phyloP scores from a whole-genome alignment of 2,888 invertebrate genomes.

The Mayetiola destructor region DNA sequence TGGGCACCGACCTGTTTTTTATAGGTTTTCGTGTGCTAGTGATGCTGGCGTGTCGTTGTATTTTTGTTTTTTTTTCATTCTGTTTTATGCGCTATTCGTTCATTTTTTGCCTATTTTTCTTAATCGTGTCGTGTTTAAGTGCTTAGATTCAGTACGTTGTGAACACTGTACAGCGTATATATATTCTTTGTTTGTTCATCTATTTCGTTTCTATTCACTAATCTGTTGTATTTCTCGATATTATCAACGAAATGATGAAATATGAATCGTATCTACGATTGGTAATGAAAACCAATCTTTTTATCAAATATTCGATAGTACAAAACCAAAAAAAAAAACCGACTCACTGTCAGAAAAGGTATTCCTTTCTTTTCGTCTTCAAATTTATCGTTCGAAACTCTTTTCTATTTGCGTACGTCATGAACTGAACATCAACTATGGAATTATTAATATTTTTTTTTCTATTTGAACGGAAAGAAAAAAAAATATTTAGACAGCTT shows the following conservation, averaged over 20 bases:
- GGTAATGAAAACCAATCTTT: no score
- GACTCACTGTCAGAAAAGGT: no score
- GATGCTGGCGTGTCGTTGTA: conserved; percentile 1
- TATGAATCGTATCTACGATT: conserved; percentile 1
- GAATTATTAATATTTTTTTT: no score
- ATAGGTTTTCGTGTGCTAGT: not conserved
- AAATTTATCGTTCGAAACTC: no score
- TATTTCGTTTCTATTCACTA: not conserved
- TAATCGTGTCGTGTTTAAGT: no score
- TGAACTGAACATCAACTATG: no score
- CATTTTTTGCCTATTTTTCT: not conserved
- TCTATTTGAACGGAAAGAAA: no score
- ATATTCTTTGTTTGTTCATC: not conserved
- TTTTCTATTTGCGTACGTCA: no score
- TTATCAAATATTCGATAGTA: no score
- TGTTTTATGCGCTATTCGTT: not conserved
- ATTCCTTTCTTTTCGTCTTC: no score
- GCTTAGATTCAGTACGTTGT: not conserved
- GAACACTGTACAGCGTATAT: not conserved
- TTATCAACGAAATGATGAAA: not conserved
- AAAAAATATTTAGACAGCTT: no score
- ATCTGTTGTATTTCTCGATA: not conserved
- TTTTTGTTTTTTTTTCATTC: not conserved
- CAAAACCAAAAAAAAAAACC: no score
- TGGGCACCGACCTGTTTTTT: not conserved